Evolutionary conservation across 2,888 invertebrate species (phyloP), one percentile per base, ranked within the genome.

Genomic region (Panzeria rudis): DNA sequence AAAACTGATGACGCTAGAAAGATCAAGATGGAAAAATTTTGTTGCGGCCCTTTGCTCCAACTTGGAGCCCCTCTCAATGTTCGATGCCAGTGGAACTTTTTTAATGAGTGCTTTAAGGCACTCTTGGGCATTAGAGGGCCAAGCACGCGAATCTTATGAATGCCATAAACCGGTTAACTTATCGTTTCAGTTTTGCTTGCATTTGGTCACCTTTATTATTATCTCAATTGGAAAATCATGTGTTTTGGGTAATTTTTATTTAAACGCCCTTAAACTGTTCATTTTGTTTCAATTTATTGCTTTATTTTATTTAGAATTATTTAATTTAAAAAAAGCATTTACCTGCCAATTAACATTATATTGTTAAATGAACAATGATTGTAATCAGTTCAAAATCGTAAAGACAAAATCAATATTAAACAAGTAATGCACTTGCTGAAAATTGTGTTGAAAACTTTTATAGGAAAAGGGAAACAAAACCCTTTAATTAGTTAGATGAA

Each of bases 211-310:
- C 41, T 73, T 71, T 23, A 17, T 25, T 23, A 29, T 32, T 56
- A 11, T 23, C 38, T 29, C 1, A 38, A n/a, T 77, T 77, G n/a
- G n/a, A 44, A 29, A 50, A 73, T 56, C 56, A 25, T 50, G 56
- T 50, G 29, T 66, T 59, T 83, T 20, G 56, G 29, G 66, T 23
- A 71, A 50, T 61, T 75, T 75, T 59, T 44, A 50, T 77, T 82
- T 85, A 82, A 82, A 85, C 82, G 73, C 85, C 81, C 84, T 84
- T 84, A 81, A 84, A 81, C 84, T 78, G 77, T 72, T 20, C 47
- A 47, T 50, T 82, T 72, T 59, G 2, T n/a, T 41, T 50, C 20
- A 11, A 75, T 54, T 59, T 50, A 61, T 52, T 68, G 23, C 44
- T 54, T 79, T 47, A 56, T 85, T 79, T 82, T 41, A 66, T 82